Conservation (phyloP, 2,888 invertebrate species). For the Zootermopsis nevadensis region DNA sequence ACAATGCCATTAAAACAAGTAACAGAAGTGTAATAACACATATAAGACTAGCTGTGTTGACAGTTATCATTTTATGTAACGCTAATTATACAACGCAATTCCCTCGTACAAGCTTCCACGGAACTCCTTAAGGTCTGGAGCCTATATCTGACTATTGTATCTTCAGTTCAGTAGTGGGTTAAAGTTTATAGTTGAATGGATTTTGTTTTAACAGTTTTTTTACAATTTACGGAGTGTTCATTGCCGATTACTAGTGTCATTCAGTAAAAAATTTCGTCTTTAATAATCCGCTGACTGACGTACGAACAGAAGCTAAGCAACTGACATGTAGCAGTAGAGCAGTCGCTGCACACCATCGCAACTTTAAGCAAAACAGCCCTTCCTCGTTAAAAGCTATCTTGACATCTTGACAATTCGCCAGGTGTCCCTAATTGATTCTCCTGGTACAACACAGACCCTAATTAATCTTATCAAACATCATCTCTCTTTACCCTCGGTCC, state of each 20-base stretch:
- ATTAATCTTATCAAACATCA: conserved; percentile 31
- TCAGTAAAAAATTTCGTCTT: background rate
- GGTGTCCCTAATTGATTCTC: conserved; percentile 33
- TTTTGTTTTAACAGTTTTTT: too few species aligned
- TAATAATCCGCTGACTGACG: background rate
- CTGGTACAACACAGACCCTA: background rate
- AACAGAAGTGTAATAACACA: too few species aligned
- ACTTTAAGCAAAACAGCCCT: background rate
- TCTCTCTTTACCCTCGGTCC: conserved; percentile 4
- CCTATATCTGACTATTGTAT: too few species aligned
- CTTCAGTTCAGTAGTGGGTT: too few species aligned
- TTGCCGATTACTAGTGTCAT: background rate
- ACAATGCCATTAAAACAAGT: too few species aligned
- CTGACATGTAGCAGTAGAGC: background rate
- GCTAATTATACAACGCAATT: too few species aligned
- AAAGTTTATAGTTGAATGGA: too few species aligned
- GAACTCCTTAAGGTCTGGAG: too few species aligned
- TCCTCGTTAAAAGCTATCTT: background rate
- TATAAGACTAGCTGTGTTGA: too few species aligned
- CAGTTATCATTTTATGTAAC: too few species aligned
- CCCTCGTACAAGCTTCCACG: too few species aligned
- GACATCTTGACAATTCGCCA: conserved; percentile 29
- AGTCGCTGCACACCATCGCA: background rate
- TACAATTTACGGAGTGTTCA: background rate
- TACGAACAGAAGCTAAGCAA: background rate